Base-by-base conservation (phyloP, 2,113 vertebrate species). In the Serinus canaria region DNA sequence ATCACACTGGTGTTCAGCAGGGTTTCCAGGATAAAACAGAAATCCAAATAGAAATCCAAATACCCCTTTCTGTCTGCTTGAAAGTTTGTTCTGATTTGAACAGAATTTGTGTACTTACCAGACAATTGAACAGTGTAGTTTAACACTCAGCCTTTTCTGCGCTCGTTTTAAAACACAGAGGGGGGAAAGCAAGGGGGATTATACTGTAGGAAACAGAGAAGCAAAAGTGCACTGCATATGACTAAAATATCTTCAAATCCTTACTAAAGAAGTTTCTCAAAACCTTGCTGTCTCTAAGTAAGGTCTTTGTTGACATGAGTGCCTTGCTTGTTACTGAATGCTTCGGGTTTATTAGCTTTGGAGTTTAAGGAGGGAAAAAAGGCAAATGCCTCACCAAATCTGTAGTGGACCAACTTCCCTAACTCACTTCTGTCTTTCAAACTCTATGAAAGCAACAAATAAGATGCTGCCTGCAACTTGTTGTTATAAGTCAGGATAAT, bases 221-320 rank as follows among this genome's bases (percentile, higher is more conserved):
- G 87, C 50, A 60, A 93, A 97, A 95, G 86, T 77, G 82, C 46
- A 52, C 79, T 81, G 66, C 86, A 12, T 90, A 96, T 78, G 70
- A 85, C 94, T 76, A 76, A 90, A 95, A 96, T 94, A 96, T 96
- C 96, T 90, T 85, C 83, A 90, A 67, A 90, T 92, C 94, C 89
- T 96, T 15, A 0, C 92, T 95, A 87, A 87, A 96, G 93, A 96
- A 96, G 86, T 85, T 96, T 90, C 95, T 89, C 76, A 94, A 95
- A 89, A 89, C 90, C 87, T 92, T 56, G 58, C 83, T 7, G 52
- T 59, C 56, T 90, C 84, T 91, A 64, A 85, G 95, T 94, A 95
- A 97, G 96, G 90, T 90, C 96, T 97, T 97, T 97, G 96, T 97
- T 96, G 95, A 96, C 92, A 90, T 95, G 90, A 96, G 94, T 96